Percentiles rank a stretch among this genome's conserved stretches.
These are phyloP conservation scores for Molanna angustata DNA, from an alignment of 2,888 invertebrate species.

Conservation along the genomic window DNA sequence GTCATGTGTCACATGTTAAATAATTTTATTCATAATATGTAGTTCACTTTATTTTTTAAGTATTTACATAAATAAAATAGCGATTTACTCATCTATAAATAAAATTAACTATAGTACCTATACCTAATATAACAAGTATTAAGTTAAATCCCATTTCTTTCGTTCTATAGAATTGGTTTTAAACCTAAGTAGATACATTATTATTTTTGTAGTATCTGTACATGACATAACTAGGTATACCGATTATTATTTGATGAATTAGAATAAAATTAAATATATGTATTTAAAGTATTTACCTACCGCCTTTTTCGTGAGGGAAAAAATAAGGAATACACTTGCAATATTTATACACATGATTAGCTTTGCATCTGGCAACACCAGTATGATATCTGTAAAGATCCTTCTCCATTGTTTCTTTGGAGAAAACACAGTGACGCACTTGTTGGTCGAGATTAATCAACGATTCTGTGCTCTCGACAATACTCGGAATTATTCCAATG, in stretches of 20 bases:
- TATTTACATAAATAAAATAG: too few relatives aligned
- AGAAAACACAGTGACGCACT: slow-evolving; percentile 9
- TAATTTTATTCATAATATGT: too few relatives aligned
- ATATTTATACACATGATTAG: slow-evolving; percentile 34
- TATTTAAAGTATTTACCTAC: slow-evolving; percentile 5
- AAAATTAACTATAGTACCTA: too few relatives aligned
- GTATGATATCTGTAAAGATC: slow-evolving; percentile 25
- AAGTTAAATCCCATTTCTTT: too few relatives aligned
- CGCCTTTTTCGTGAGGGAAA: slow-evolving; percentile 30
- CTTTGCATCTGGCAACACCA: slow-evolving; percentile 43
- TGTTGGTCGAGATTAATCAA: neutral
- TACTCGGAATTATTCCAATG: slow-evolving; percentile 37
- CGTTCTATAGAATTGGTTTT: too few relatives aligned
- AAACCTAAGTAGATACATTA: too few relatives aligned
- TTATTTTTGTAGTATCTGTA: too few relatives aligned
- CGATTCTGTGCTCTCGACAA: slow-evolving; percentile 33
- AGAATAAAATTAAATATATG: neutral
- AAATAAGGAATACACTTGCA: slow-evolving; percentile 44
- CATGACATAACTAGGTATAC: too few relatives aligned
- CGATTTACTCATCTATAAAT: too few relatives aligned
- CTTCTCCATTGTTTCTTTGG: slow-evolving; percentile 36
- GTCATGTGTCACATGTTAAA: too few relatives aligned
- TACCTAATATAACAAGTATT: too few relatives aligned
- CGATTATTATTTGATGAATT: neutral
- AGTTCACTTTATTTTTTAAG: too few relatives aligned